These are phyloP conservation scores for Fregetta grallaria DNA, from an alignment of 2,113 vertebrate genomes.

Conservation along the genomic window DNA sequence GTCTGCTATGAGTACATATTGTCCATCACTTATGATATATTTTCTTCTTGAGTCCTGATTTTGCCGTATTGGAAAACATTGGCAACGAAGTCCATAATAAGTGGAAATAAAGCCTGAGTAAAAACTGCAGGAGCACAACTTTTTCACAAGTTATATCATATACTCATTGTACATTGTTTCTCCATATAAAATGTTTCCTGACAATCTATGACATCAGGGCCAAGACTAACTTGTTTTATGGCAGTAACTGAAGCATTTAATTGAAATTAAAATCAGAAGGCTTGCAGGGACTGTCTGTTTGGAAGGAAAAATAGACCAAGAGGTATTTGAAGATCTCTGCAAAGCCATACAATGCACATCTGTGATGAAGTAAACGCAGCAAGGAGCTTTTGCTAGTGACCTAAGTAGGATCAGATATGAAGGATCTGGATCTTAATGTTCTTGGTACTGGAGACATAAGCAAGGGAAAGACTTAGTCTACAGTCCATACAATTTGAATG, in stretches of 20 bases:
- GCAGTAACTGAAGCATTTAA: background rate
- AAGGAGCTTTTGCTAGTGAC: background rate
- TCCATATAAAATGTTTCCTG: constrained; percentile 18
- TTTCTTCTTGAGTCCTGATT: background rate
- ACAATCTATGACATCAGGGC: background rate
- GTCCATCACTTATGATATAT: background rate
- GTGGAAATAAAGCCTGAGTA: background rate
- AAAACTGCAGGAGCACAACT: constrained; percentile 13
- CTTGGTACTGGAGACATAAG: background rate
- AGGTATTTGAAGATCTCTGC: constrained; percentile 5
- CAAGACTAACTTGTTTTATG: constrained; percentile 35
- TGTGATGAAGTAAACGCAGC: constrained; percentile 22
- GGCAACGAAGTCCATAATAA: background rate
- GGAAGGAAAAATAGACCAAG: constrained; percentile 14
- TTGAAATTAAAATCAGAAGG: constrained; percentile 37
- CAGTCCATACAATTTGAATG: background rate
- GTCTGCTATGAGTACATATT: background rate
- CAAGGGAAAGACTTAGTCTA: background rate
- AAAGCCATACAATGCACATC: background rate
- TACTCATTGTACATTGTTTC: background rate
- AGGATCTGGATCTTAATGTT: background rate
- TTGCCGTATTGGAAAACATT: background rate
- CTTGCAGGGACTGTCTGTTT: background rate
- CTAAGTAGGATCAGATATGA: background rate
- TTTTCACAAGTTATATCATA: background rate